phyloP scores from a whole-genome alignment of 1,140 invertebrate genomes.

The Drosophila albomicans region DNA sequence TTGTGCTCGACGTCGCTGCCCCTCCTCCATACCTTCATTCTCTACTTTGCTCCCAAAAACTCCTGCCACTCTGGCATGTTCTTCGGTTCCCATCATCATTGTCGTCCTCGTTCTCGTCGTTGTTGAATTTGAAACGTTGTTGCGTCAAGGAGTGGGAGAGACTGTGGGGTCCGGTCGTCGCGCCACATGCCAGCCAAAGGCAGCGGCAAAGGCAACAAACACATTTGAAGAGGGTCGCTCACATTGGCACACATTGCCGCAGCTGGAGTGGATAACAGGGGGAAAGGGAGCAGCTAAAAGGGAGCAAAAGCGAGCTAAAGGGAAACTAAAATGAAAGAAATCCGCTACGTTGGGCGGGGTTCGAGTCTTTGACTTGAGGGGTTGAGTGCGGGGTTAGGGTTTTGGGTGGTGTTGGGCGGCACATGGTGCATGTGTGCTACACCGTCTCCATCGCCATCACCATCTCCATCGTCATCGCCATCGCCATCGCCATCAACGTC shows the following conservation, averaged over 20 bases:
- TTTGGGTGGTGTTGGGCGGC: conserved; percentile 39
- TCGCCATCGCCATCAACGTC: not conserved
- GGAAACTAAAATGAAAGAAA: conserved; percentile 84
- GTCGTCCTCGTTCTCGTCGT: conserved; percentile 49
- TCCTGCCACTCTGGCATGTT: conserved; percentile 13
- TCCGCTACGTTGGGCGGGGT: conserved; percentile 37
- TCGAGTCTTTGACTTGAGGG: not conserved
- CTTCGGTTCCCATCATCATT: conserved; percentile 68
- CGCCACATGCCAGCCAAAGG: conserved; percentile 71
- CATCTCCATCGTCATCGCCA: no score
- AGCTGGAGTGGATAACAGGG: conserved; percentile 19
- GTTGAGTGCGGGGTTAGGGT: not conserved
- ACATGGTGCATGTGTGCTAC: conserved; percentile 47
- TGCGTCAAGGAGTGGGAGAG: conserved; percentile 58
- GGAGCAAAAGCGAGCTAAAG: conserved; percentile 40
- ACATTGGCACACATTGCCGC: conserved; percentile 62
- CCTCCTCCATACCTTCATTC: conserved; percentile 21
- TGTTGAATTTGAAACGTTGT: conserved; percentile 82
- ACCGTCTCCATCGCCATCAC: not conserved
- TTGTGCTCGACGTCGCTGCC: conserved; percentile 32
- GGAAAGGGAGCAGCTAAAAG: not conserved
- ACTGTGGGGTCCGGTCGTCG: conserved; percentile 56
- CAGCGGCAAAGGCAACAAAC: conserved; percentile 34
- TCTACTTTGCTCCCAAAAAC: not conserved
- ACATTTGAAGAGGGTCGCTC: conserved; percentile 80